phyloP scores from a whole-genome alignment of 2,797 vertebrate species.

The Tangara arthus region DNA sequence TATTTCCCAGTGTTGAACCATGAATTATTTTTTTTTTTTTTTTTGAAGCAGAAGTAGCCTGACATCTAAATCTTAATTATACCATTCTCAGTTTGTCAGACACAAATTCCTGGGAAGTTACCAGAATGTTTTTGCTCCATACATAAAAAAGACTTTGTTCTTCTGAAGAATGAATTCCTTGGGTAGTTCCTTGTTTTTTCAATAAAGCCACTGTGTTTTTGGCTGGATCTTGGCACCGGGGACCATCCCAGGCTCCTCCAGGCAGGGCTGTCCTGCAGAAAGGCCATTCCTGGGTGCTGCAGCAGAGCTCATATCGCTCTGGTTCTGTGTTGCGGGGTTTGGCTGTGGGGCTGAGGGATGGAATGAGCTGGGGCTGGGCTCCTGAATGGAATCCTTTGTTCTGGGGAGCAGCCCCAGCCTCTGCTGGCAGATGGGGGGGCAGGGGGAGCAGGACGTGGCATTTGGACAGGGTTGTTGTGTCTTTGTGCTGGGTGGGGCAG shows the following conservation, averaged over 20 bases:
- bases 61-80: neutral
- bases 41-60: neutral
- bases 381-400: slow-evolving; percentile 64
- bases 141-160: slow-evolving; percentile 66
- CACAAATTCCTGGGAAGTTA: slow-evolving; percentile 37
- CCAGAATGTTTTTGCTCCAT: neutral
- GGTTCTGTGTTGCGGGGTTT: neutral
- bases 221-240: slow-evolving; percentile 21
- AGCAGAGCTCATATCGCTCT: neutral
- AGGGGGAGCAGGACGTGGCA: neutral
- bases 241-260: neutral
- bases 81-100: neutral
- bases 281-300: neutral
- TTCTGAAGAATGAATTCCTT: slow-evolving; percentile 24
- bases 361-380: neutral
- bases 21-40: neutral
- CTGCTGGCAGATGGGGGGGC: neutral
- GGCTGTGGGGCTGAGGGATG: slow-evolving; percentile 1
- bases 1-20: neutral
- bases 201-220: slow-evolving; percentile 32
- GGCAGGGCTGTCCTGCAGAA: neutral
- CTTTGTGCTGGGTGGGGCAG: neutral
- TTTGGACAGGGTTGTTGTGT: neutral
- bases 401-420: neutral
- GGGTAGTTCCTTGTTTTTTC: slow-evolving; percentile 29